phyloP scores from a whole-genome alignment of 2,797 vertebrate species.

The Hemibagrus guttatus region DNA sequence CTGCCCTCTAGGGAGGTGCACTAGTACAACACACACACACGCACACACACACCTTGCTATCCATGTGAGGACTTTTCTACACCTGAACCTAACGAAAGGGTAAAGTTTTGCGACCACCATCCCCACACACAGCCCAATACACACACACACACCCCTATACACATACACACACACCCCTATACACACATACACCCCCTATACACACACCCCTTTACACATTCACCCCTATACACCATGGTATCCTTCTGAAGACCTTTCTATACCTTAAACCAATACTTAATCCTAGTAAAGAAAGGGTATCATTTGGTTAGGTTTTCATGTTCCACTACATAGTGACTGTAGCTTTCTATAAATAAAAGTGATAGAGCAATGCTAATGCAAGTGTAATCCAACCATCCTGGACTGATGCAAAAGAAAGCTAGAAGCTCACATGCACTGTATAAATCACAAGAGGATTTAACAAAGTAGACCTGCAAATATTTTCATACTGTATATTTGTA shows the following conservation, averaged over 20 bases:
- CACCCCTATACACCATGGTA: too few relatives aligned
- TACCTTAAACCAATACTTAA: too few relatives aligned
- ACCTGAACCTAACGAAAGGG: too few relatives aligned
- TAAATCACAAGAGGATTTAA: neutral
- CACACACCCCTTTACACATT: too few relatives aligned
- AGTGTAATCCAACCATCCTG: too few relatives aligned
- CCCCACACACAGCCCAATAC: constrained; percentile 25
- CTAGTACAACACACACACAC: constrained; percentile 35
- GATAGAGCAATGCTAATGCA: neutral
- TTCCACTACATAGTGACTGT: neutral
- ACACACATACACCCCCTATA: neutral
- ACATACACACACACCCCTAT: constrained; percentile 20
- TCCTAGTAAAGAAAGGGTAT: too few relatives aligned
- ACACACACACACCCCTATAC: neutral
- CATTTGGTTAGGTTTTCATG: neutral
- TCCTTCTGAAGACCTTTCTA: too few relatives aligned
- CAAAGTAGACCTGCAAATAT: neutral
- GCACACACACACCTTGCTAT: neutral
- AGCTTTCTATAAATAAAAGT: neutral
- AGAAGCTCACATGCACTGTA: neutral
- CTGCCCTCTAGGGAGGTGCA: constrained; percentile 43
- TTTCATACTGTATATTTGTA: neutral
- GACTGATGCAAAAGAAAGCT: neutral
- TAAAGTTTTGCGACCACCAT: too few relatives aligned
- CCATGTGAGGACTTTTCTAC: too few relatives aligned